Base-by-base conservation (phyloP, 2,888 invertebrate species). In the Heliconius erato region DNA sequence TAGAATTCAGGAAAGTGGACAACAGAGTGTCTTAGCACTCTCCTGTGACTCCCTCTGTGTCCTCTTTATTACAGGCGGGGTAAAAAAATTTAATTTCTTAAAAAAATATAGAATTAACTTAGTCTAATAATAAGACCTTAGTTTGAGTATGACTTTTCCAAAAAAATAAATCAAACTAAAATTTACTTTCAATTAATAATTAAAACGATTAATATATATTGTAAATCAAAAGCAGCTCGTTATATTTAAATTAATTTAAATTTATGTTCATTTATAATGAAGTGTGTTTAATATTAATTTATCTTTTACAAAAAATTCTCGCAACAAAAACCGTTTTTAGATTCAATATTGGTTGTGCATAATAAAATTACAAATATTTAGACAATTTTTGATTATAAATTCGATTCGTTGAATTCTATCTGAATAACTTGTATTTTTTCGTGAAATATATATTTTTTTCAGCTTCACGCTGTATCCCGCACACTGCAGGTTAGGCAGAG, bases 261-360 rank as follows among this genome's bases (percentile, higher is more conserved):
- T 79, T 79, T 79, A 82, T 79, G 79, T 82, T 54, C 65, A 79
- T 82, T 74, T 79, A 77, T 82, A 79, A 82, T 79, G 82, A 82
- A 79, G 54, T 65, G 67, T 82, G 28, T 54, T 69, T 79, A 79
- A 79, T 69, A 79, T 72, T 78, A 82, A 79, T 78, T 67, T 67
- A 67, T 78, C 19, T 78, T 28, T 28, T 49, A 67, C 44, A 67
- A 78, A 78, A 78, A 78, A 26, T 16, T 59, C 32, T 54, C 74
- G 44, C 78, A 67, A 40, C 65, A 44, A 67, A 67, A 78, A 78
- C 44, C 78, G 28, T 78, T 78, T 74, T 78, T 78, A 78, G 67
- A 78, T 44, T 14, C 44, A 67, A 67, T 78, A 78, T 78, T 23
- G 63, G 26, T 49, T 26, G 26, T 44, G 23, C 28, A 67, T 78